Conservation (phyloP, 1,140 invertebrate genomes). For the Glossosoma conforme region DNA sequence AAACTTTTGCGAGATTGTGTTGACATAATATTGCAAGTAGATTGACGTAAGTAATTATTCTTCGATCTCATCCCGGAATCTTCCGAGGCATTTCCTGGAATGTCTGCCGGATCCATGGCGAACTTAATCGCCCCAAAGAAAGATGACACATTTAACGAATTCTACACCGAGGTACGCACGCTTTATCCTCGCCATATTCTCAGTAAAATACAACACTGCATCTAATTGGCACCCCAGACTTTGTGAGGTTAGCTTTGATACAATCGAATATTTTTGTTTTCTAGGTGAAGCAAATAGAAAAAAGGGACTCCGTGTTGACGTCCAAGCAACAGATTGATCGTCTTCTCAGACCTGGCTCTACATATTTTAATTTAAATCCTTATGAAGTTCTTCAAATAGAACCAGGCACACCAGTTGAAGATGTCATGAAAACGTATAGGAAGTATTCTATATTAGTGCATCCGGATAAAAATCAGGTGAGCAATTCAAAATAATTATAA, state of each 20-base stretch:
- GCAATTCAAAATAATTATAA: conserved; percentile 16
- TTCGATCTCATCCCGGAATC: not conserved
- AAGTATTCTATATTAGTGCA: conserved; percentile 95
- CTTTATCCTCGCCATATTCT: not conserved
- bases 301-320: conserved; percentile 84
- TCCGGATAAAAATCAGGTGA: conserved; percentile 89
- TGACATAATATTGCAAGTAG: conserved; percentile 8
- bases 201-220: not conserved
- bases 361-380: conserved; percentile 95
- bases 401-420: conserved; percentile 79
- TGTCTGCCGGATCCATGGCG: conserved; percentile 8
- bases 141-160: conserved; percentile 39
- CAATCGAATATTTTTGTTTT: conserved; percentile 32
- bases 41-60: conserved; percentile 7
- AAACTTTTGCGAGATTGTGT: conserved; percentile 2
- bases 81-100: not conserved
- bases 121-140: conserved; percentile 15
- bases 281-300: conserved; percentile 94
- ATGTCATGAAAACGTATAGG: conserved; percentile 95
- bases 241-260: conserved; percentile 16
- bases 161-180: conserved; percentile 38
- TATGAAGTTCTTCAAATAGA: conserved; percentile 96
- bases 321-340: conserved; percentile 94
- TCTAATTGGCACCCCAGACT: not conserved
- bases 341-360: conserved; percentile 85